These are phyloP conservation scores for Petrolisthes manimaculis DNA, from an alignment of 2,888 invertebrate species.

Conservation along the genomic window DNA sequence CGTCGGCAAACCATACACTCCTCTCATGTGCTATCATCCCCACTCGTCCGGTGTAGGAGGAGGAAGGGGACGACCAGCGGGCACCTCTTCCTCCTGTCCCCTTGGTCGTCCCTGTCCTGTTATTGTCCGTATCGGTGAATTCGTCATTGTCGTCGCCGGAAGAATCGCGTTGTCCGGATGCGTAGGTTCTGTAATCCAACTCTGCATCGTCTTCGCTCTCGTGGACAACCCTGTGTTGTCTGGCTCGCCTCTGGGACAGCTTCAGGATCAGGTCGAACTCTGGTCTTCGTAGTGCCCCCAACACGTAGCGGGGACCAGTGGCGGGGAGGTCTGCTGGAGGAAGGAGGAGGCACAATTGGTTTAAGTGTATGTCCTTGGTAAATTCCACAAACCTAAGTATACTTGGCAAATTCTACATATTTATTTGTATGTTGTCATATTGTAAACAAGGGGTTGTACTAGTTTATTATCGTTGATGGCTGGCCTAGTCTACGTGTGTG, in stretches of 20 bases:
- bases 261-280: constrained; percentile 56
- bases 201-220: background rate
- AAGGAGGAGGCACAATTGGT: background rate
- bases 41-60: background rate
- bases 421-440: no score
- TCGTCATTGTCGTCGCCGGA: constrained; percentile 15
- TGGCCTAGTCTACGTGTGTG: no score
- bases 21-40: constrained; percentile 22
- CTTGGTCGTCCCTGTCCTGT: background rate
- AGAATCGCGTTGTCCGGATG: constrained; percentile 1
- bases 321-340: constrained; percentile 26
- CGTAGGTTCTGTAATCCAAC: background rate
- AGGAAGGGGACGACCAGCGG: constrained; percentile 8
- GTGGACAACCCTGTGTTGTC: background rate
- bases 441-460: no score
- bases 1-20: constrained; percentile 49
- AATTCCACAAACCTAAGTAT: no score
- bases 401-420: no score
- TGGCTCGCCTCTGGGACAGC: constrained; percentile 16
- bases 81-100: background rate
- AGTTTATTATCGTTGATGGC: no score
- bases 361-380: no score
- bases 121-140: background rate
- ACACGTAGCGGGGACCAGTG: constrained; percentile 45
- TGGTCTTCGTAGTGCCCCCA: constrained; percentile 49